phyloP scores from a whole-genome alignment of 2,113 vertebrate species.

The Physeter macrocephalus region DNA sequence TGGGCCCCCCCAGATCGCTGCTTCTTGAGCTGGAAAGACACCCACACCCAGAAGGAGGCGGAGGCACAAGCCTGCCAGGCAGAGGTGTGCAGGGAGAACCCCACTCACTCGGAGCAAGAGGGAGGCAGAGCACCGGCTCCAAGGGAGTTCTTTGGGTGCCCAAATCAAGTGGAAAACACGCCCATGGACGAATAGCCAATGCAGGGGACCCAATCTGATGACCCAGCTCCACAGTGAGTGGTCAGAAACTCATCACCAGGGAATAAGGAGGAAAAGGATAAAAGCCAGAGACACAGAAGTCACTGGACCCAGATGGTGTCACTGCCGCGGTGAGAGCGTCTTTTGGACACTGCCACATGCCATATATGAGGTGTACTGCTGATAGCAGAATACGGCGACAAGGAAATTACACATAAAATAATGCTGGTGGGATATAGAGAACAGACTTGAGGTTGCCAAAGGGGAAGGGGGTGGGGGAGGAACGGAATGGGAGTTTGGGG shows the following conservation, averaged over 20 bases:
- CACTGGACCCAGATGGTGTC: background rate
- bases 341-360: background rate
- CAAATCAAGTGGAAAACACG: background rate
- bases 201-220: background rate
- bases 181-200: background rate
- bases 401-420: background rate
- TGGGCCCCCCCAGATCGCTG: background rate
- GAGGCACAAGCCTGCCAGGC: background rate
- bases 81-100: background rate
- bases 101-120: fast-evolving
- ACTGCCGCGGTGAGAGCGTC: fast-evolving
- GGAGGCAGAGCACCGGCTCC: background rate
- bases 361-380: background rate
- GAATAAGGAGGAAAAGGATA: background rate
- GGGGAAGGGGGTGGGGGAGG: fast-evolving
- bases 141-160: too few species aligned
- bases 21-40: background rate
- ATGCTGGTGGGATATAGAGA: background rate
- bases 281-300: background rate
- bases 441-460: background rate
- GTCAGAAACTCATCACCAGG: background rate
- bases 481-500: background rate
- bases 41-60: too few species aligned
- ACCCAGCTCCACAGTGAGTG: background rate
- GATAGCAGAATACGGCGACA: background rate